These are phyloP conservation scores for Caradrina clavipalpis DNA, from an alignment of 2,888 invertebrate genomes.

Conservation along the genomic window DNA sequence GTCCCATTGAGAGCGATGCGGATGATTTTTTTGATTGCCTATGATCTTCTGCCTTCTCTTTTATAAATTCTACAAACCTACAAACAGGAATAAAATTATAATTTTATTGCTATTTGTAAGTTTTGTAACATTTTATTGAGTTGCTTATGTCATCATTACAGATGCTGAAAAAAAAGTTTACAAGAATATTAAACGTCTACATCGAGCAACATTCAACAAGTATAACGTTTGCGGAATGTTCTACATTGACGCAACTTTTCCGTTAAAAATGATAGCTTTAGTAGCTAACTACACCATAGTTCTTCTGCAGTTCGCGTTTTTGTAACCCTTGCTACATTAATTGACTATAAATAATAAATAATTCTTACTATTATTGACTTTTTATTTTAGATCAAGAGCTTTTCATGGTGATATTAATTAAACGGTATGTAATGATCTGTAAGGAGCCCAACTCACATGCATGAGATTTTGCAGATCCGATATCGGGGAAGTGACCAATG, in stretches of 20 bases:
- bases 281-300: neutral
- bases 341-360: neutral
- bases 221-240: neutral
- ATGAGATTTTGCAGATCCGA: too few relatives aligned
- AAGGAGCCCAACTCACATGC: too few relatives aligned
- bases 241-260: neutral
- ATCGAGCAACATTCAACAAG: neutral
- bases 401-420: too few relatives aligned
- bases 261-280: neutral
- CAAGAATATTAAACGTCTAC: neutral
- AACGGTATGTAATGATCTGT: too few relatives aligned
- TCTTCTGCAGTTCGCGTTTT: neutral
- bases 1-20: too few relatives aligned
- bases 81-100: too few relatives aligned
- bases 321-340: neutral
- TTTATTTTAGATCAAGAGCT: neutral
- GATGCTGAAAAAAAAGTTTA: neutral
- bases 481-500: too few relatives aligned
- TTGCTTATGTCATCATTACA: neutral
- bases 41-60: too few relatives aligned
- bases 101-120: too few relatives aligned
- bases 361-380: neutral
- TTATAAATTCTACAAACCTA: too few relatives aligned
- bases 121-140: too few relatives aligned
- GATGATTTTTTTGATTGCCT: too few relatives aligned